Conservation (phyloP, 2,113 vertebrate species). For the Aegotheles bennettii region DNA sequence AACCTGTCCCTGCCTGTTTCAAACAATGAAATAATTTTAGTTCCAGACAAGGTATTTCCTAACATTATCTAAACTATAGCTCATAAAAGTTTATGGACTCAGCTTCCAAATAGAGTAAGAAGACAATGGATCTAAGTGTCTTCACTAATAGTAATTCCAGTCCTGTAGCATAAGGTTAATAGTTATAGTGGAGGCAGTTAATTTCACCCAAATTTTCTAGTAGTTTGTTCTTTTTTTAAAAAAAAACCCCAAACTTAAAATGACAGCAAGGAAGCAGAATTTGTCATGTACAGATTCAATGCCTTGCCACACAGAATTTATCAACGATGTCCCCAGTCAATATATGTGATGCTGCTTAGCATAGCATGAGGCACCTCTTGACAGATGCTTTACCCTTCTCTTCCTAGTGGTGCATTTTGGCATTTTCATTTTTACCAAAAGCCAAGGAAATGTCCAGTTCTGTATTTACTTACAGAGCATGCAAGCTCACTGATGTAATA, state of each 20-base stretch:
- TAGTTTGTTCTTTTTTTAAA: not conserved
- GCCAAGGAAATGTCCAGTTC: not conserved
- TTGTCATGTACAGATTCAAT: not conserved
- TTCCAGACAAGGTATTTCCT: conserved; percentile 52
- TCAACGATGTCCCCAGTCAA: not conserved
- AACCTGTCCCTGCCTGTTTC: conserved; percentile 38
- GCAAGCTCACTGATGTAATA: not conserved
- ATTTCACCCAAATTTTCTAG: not conserved
- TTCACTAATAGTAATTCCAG: not conserved
- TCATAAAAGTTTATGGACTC: conserved; percentile 59
- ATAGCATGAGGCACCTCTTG: not conserved
- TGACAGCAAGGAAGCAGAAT: not conserved
- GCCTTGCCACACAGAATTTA: not conserved
- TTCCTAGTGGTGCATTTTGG: not conserved
- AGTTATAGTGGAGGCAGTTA: not conserved
- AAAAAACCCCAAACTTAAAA: not conserved
- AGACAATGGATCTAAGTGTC: conserved; percentile 7
- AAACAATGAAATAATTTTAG: conserved; percentile 59
- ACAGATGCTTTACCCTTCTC: not conserved
- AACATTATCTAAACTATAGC: conserved; percentile 54
- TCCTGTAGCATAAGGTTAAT: not conserved
- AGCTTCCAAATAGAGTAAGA: not conserved
- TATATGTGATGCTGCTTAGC: not conserved
- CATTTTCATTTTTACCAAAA: not conserved
- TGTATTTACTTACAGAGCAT: not conserved